Evolutionary conservation across 2,888 invertebrate species (phyloP), one percentile per base, ranked within the genome.

Genomic region (Byasa hedistus): DNA sequence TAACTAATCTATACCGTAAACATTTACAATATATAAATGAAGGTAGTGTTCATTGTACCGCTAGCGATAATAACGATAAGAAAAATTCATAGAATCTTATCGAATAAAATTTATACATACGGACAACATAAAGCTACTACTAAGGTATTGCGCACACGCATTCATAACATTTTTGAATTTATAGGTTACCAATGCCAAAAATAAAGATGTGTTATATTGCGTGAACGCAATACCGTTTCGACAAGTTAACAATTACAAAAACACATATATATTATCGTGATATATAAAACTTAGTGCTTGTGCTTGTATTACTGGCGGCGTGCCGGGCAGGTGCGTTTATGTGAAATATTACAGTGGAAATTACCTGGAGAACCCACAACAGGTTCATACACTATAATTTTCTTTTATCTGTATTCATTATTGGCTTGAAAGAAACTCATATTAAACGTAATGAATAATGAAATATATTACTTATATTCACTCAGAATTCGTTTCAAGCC

Each of bases 321-420:
- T 91, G 91, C 91, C 91, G 90, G 89, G 91, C 91, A 91, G 85
- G 91, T 91, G 91, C 91, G 86, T 76, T 84, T 89, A 89, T 86
- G 89, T 89, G 87, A 88, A 89, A 89, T 85, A 90, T 87, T 87
- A 87, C 84, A 81, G 79, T 84, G 83, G 81, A 81, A 82, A 81
- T 88, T 90, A 90, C 89, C 90, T 90, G 89, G 79, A 82, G 84
- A 81, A 85, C 83, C 76, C 81, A 83, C 79, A 79, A 78, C 75
- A 80, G 80, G 81, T 79, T 80, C 76, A 68, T 76, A 79, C 69
- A 72, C 71, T 71, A 75, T 76, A 81, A 83, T 81, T 79, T 81
- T 79, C 83, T 82, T 79, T 82, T 83, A 83, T 81, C 73, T 77
- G 77, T 78, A 77, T 79, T 81, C 78, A 71, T 69, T 69, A 61